Conservation (phyloP, 2,888 invertebrate genomes). For the Mesorhabditis spiculigera region DNA sequence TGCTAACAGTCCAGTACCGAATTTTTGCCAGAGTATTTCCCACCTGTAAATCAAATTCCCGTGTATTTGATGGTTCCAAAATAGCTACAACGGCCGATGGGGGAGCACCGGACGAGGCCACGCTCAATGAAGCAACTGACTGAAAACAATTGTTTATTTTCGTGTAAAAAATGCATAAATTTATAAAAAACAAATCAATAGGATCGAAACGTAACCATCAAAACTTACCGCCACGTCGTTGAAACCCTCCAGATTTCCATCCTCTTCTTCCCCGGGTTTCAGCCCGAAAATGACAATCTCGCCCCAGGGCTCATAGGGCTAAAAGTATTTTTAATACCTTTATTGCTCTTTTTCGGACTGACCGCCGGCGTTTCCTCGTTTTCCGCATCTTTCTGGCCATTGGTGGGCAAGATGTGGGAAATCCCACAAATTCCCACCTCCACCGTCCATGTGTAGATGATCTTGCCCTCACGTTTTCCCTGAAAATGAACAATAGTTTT, state of each 20-base stretch:
- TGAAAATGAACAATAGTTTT: not conserved
- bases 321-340: not conserved
- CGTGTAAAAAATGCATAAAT: not conserved
- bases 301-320: constrained; percentile 21
- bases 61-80: not conserved
- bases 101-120: not conserved
- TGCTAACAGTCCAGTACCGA: too few species aligned
- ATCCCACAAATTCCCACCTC: constrained; percentile 44
- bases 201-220: not conserved
- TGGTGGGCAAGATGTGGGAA: constrained; percentile 31
- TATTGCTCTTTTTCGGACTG: not conserved
- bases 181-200: not conserved
- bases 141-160: not conserved
- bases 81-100: not conserved
- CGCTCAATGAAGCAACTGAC: not conserved
- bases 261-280: constrained; percentile 3
- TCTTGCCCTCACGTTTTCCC: constrained; percentile 19
- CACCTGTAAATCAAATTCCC: not conserved
- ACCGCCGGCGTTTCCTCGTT: not conserved
- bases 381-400: not conserved
- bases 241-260: not conserved
- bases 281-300: constrained; percentile 35
- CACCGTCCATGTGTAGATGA: constrained; percentile 31
- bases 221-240: not conserved
- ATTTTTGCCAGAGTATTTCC: too few species aligned